Conservation (phyloP, 2,113 vertebrate species). For the Hippocampus barbouri region DNA sequence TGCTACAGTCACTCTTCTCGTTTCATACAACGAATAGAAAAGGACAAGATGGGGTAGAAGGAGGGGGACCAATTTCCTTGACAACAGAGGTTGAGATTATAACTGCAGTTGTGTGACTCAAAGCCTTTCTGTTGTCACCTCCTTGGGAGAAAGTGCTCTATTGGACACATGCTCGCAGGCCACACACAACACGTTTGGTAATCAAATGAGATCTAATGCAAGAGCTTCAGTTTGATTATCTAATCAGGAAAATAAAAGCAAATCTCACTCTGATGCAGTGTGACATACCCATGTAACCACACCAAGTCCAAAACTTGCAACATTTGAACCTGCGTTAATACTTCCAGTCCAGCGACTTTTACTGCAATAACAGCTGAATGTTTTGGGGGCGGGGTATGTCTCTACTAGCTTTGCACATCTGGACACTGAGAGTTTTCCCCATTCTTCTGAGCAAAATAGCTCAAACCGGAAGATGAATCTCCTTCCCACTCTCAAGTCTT, state of each 20-base stretch:
- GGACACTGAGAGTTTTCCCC: too few relatives aligned
- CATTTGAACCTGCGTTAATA: too few relatives aligned
- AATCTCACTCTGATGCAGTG: too few relatives aligned
- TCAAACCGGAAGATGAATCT: too few relatives aligned
- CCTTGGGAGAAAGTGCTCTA: slow-evolving; percentile 9
- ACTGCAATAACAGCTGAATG: too few relatives aligned
- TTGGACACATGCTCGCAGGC: background rate
- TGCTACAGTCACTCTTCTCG: slow-evolving; percentile 44
- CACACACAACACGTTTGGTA: background rate
- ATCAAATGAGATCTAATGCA: background rate
- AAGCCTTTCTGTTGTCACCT: slow-evolving; percentile 56
- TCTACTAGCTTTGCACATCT: too few relatives aligned
- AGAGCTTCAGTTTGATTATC: background rate
- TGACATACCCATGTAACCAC: too few relatives aligned
- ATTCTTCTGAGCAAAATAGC: too few relatives aligned
- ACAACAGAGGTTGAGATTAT: slow-evolving; percentile 59
- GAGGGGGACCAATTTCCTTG: slow-evolving; percentile 42
- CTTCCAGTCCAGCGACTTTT: too few relatives aligned
- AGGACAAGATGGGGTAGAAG: slow-evolving; percentile 58
- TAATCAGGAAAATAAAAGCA: background rate
- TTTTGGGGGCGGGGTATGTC: too few relatives aligned
- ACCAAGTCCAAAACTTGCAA: too few relatives aligned
- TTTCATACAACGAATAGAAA: slow-evolving; percentile 61
- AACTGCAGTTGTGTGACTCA: slow-evolving; percentile 59
- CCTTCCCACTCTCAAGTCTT: too few relatives aligned